Base-by-base conservation (phyloP, 1,140 invertebrate genomes). In the Drosophila athabasca region DNA sequence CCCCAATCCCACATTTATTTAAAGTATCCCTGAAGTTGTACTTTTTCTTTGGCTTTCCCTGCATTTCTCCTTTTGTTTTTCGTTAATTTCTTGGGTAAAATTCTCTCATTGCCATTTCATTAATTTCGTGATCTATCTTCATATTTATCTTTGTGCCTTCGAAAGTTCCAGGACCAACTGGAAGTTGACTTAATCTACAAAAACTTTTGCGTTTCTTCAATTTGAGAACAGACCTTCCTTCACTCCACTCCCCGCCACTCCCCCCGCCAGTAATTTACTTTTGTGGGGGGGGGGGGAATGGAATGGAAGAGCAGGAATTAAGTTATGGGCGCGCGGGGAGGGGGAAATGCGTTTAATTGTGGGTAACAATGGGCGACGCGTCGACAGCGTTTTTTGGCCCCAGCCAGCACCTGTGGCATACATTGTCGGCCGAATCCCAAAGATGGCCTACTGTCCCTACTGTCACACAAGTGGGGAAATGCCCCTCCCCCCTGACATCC, bases 321-420 rank as follows among this genome's bases (percentile, higher is more conserved):
- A 68, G 59, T 60, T 62, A 70, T 64, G 35, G 11, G 1, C 6
- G 8, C 2, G 15, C 8, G 24, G 8, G 44, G 67, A 52, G 45
- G 46, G 49, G 44, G 50, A 79, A 84, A 72, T 62, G 68, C 61
- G 73, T 77, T 87, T 81, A 74, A 77, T 84, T 85, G 62, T 46
- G 77, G 64, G 22, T 69, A 65, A 76, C 48, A 65, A 71, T 39
- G 43, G 52, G 39, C 59, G 3, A 39, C 9, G 60, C 29, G 7
- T 17, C 24, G 41, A 45, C 29, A 15, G 19, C 51, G 35, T 39
- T 39, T 39, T 39, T 13, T 39, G 35, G 50, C 22, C 59, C 19
- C 65, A 19, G 50, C 54, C 49, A 29, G 79, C 77, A 85, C 81
- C 81, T 85, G 82, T 85, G 68, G 81, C 81, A 85, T 81, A 81